Conservation (phyloP, 2,113 vertebrate species). For the Sula dactylatra region DNA sequence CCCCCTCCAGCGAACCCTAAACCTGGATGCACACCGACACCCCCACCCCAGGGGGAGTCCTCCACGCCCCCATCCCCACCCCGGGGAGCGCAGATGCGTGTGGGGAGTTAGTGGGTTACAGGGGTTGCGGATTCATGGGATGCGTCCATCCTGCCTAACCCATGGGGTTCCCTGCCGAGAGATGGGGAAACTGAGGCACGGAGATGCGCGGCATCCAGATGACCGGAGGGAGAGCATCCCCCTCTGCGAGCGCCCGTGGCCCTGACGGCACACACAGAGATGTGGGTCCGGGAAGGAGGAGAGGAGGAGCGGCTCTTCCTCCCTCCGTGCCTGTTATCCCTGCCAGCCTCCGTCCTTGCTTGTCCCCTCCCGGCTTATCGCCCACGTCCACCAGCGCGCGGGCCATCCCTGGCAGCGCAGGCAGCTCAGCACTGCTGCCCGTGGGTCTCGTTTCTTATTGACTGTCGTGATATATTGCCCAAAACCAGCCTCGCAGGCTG, state of each 20-base stretch:
- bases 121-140: neutral
- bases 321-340: neutral
- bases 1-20: neutral
- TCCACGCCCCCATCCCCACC: neutral
- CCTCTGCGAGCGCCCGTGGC: fast-evolving
- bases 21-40: neutral
- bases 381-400: fast-evolving
- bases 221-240: fast-evolving
- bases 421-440: neutral
- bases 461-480: fast-evolving
- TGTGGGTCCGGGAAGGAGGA: neutral
- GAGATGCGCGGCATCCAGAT: fast-evolving
- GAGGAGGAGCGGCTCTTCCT: neutral
- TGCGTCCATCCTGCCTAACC: neutral
- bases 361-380: fast-evolving
- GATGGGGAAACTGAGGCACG: neutral
- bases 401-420: neutral
- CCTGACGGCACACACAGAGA: fast-evolving
- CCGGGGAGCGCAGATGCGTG: neutral
- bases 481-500: neutral
- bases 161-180: neutral
- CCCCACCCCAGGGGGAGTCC: neutral
- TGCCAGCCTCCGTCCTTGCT: neutral
- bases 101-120: constrained; percentile 17
- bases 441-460: fast-evolving